phyloP scores from a whole-genome alignment of 2,888 invertebrate genomes.

The Papilio gigon region DNA sequence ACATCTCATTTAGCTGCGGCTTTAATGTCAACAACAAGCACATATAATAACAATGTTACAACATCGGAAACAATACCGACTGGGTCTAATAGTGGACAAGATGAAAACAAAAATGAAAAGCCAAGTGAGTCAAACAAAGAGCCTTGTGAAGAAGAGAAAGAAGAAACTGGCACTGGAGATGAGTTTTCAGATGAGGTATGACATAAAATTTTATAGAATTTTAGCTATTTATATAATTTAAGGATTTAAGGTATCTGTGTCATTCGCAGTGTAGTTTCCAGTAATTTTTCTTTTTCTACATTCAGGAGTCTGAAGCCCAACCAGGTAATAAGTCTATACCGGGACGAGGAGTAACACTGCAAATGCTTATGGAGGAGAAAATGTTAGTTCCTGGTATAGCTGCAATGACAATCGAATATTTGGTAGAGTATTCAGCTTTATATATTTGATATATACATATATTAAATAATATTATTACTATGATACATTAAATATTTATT shows the following conservation, averaged over 20 bases:
- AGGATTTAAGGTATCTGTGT: no score
- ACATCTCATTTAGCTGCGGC: slow-evolving; percentile 79
- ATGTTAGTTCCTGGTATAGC: slow-evolving; percentile 92
- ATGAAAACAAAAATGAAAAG: slow-evolving; percentile 64
- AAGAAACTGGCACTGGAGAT: slow-evolving; percentile 74
- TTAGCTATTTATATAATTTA: no score
- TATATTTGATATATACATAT: not conserved
- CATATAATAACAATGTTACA: slow-evolving; percentile 56
- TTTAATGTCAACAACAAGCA: slow-evolving; percentile 69
- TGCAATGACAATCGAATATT: slow-evolving; percentile 93
- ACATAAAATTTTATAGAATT: not conserved
- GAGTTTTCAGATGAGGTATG: slow-evolving; percentile 77
- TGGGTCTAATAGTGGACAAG: slow-evolving; percentile 47
- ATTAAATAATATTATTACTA: not conserved
- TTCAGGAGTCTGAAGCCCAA: slow-evolving; percentile 76
- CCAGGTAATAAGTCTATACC: slow-evolving; percentile 77
- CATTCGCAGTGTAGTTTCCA: no score
- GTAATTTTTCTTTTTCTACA: slow-evolving; percentile 41
- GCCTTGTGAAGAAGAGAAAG: slow-evolving; percentile 69
- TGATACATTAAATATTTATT: no score
- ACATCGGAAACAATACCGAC: slow-evolving; percentile 47
- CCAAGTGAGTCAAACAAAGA: slow-evolving; percentile 59
- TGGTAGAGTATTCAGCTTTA: slow-evolving; percentile 78
- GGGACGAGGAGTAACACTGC: slow-evolving; percentile 89
- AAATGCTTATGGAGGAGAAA: slow-evolving; percentile 92